These are phyloP conservation scores for Ahaetulla prasina DNA, from an alignment of 2,113 vertebrate species.

Conservation along the genomic window DNA sequence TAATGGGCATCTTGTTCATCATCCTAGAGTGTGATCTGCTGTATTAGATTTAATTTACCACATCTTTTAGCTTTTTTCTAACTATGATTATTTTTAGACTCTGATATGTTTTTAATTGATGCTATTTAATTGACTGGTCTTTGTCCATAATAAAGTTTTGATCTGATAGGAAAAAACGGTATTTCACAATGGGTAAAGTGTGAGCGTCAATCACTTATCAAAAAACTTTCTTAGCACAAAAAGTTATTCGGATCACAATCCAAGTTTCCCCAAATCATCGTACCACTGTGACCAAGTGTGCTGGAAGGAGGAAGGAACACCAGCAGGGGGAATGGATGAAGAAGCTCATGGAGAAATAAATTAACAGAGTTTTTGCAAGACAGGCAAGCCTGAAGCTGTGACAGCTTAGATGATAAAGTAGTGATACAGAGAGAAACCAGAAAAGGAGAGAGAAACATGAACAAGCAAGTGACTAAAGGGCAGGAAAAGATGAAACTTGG, in stretches of 20 bases:
- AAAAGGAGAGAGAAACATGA: not conserved
- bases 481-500: not conserved
- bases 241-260: not conserved
- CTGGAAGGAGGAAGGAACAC: not conserved
- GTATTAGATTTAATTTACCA: not conserved
- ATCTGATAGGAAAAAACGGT: not conserved
- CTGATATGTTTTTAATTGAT: not conserved
- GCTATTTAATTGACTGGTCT: too few species aligned
- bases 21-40: not conserved
- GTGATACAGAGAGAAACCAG: not conserved
- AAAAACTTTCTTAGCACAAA: not conserved
- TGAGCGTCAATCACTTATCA: not conserved
- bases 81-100: not conserved
- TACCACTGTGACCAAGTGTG: not conserved
- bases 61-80: not conserved
- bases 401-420: not conserved
- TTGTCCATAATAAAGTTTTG: not conserved
- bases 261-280: not conserved
- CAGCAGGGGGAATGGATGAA: not conserved
- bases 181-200: not conserved
- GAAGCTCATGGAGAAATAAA: not conserved
- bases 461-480: not conserved
- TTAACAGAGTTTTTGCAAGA: not conserved
- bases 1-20: not conserved
- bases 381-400: not conserved